phyloP scores from a whole-genome alignment of 2,797 vertebrate genomes.

The Coregonus sp. region DNA sequence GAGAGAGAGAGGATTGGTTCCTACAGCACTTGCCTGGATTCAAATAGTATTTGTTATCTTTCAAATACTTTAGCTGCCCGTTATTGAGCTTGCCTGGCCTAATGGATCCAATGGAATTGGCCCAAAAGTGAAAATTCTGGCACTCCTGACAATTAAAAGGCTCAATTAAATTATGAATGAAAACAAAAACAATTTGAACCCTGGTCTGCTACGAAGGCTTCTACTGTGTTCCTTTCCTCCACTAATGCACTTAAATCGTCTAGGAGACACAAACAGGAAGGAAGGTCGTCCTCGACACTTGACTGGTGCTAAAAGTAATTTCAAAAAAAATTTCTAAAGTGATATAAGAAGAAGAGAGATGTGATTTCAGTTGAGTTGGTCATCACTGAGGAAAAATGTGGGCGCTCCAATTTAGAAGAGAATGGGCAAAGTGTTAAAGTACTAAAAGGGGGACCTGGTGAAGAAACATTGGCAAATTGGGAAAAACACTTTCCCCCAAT shows the following conservation, averaged over 20 bases:
- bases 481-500: no score
- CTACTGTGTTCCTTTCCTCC: conserved; percentile 17
- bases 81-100: background rate
- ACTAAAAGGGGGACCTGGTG: conserved; percentile 22
- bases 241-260: conserved; percentile 61
- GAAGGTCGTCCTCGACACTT: conserved; percentile 57
- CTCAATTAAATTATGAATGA: background rate
- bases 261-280: conserved; percentile 64
- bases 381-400: conserved; percentile 60
- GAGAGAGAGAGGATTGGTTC: background rate
- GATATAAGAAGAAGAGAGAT: conserved; percentile 55
- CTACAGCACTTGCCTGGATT: conserved; percentile 1
- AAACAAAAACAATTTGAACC: background rate
- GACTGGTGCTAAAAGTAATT: conserved; percentile 72
- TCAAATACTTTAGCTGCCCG: background rate
- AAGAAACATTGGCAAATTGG: no score
- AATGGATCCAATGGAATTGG: background rate
- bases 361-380: conserved; percentile 71
- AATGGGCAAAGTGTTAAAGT: conserved; percentile 58
- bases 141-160: background rate
- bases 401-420: conserved; percentile 54
- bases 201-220: background rate
- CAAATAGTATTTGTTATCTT: background rate
- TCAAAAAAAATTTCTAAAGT: conserved; percentile 64
- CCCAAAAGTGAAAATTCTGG: background rate